phyloP scores from a whole-genome alignment of 2,888 invertebrate species.

The Drosophila nr. fundita region DNA sequence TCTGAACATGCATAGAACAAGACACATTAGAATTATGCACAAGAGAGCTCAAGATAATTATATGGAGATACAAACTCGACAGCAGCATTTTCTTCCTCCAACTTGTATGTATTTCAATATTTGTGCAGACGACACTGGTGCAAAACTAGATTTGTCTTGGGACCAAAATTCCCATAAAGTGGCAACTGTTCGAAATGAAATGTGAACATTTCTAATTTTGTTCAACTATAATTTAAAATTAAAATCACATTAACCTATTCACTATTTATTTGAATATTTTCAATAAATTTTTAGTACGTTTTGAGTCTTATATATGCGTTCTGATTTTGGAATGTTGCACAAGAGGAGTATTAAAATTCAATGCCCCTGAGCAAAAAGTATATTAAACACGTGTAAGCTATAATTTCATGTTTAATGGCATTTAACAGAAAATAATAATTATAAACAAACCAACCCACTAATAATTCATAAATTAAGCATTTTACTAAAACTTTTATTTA shows the following conservation, averaged over 20 bases:
- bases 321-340: neutral
- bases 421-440: neutral
- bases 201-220: neutral
- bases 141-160: neutral
- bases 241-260: no score
- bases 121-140: constrained; percentile 30
- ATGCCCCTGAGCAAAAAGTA: neutral
- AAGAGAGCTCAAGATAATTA: constrained; percentile 16
- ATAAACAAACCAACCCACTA: neutral
- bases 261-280: neutral
- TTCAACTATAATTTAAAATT: neutral
- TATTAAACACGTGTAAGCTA: neutral
- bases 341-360: neutral
- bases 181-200: neutral
- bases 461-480: neutral
- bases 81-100: constrained; percentile 26
- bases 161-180: no score
- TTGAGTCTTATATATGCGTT: neutral
- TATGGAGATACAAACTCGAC: constrained; percentile 23
- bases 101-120: constrained; percentile 45
- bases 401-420: neutral
- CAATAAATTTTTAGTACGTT: neutral
- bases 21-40: constrained; percentile 56
- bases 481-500: neutral
- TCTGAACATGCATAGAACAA: constrained; percentile 50